phyloP scores from a whole-genome alignment of 2,888 invertebrate genomes.

The Teleogryllus oceanicus region DNA sequence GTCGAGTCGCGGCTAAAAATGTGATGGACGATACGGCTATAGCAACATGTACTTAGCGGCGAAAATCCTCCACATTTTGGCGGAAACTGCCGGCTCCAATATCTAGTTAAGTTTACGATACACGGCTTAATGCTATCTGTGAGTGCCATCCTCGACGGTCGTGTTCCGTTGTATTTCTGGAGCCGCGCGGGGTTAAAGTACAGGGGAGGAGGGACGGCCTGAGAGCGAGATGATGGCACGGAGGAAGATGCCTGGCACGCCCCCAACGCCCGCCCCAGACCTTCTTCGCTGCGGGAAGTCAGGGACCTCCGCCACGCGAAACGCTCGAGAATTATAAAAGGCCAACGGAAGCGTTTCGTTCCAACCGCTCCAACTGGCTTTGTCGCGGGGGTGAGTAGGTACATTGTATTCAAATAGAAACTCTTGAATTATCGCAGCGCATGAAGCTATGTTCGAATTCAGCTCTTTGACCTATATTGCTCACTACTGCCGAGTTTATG shows the following conservation, averaged over 20 bases:
- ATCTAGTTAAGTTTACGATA: constrained; percentile 4
- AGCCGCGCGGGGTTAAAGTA: background rate
- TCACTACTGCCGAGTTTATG: too few relatives aligned
- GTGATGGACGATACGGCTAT: constrained; percentile 1
- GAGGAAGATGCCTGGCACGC: background rate
- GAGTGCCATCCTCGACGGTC: too few relatives aligned
- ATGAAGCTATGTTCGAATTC: too few relatives aligned
- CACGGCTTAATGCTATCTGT: background rate
- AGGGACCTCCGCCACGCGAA: too few relatives aligned
- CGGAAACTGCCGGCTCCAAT: background rate
- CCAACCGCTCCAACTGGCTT: too few relatives aligned
- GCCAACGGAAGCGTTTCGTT: too few relatives aligned
- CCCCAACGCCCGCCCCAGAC: background rate
- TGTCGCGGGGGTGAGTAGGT: too few relatives aligned
- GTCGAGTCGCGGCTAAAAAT: background rate
- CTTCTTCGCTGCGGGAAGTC: too few relatives aligned
- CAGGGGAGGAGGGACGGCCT: background rate
- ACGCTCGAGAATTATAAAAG: too few relatives aligned
- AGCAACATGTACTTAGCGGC: background rate
- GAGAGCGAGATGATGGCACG: background rate
- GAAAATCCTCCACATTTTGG: background rate
- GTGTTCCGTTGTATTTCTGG: background rate
- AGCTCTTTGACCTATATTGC: too few relatives aligned
- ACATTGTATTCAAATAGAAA: too few relatives aligned
- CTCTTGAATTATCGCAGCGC: too few relatives aligned